Conservation (phyloP, 2,797 vertebrate species). For the Poliocrania exsul region DNA sequence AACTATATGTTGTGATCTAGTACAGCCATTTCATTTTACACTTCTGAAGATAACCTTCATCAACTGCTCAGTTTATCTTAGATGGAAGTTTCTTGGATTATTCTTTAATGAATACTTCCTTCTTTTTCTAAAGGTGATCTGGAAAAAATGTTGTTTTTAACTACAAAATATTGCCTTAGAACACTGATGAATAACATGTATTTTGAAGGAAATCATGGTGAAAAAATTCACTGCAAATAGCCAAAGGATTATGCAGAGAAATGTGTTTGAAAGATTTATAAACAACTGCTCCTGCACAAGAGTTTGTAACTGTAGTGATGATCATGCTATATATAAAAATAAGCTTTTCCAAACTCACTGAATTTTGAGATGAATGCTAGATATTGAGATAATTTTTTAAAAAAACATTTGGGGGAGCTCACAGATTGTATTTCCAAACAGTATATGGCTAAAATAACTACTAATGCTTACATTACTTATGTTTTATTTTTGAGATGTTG, state of each 20-base stretch:
- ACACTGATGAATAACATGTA: neutral
- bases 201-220: neutral
- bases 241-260: neutral
- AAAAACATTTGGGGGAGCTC: neutral
- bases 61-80: neutral
- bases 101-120: neutral
- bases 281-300: neutral
- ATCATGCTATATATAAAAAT: neutral
- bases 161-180: neutral
- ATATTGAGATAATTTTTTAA: neutral
- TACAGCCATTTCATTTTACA: neutral
- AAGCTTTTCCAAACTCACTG: neutral
- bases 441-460: neutral
- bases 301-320: neutral
- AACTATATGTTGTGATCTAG: neutral
- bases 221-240: neutral
- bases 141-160: neutral
- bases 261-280: neutral
- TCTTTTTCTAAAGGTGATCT: neutral
- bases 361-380: neutral
- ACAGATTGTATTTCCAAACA: neutral
- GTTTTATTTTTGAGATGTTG: neutral
- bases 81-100: neutral
- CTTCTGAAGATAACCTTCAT: neutral
- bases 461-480: neutral